Percentiles rank a stretch among this genome's conserved stretches.
phyloP scores from a whole-genome alignment of 2,113 vertebrate genomes.

The Ariopsis seemanni region DNA sequence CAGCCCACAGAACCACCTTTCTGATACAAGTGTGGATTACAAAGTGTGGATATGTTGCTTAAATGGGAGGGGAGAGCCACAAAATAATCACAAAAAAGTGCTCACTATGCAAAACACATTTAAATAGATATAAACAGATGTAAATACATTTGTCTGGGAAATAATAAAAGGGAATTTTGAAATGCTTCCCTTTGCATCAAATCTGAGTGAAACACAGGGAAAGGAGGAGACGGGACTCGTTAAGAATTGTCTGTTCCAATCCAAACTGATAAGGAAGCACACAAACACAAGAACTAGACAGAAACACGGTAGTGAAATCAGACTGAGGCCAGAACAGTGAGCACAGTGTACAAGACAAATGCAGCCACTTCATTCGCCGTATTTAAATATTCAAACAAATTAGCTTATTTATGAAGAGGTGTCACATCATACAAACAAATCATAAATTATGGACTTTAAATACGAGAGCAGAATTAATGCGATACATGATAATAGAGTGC shows the following conservation, averaged over 20 bases:
- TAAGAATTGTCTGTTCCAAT: slow-evolving; percentile 1
- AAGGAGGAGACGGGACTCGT: background rate
- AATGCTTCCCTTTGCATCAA: background rate
- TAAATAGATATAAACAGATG: slow-evolving; percentile 2
- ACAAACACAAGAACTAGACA: slow-evolving; percentile 27
- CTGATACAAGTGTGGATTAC: background rate
- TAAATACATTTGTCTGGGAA: background rate
- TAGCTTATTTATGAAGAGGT: slow-evolving; percentile 20
- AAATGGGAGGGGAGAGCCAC: background rate
- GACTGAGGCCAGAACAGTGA: background rate
- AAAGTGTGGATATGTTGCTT: background rate
- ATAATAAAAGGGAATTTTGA: background rate
- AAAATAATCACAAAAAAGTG: slow-evolving; percentile 10
- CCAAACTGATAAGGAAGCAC: slow-evolving; percentile 20
- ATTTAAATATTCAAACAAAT: background rate
- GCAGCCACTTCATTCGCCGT: background rate
- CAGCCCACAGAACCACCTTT: background rate
- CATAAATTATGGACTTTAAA: background rate
- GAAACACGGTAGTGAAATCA: background rate
- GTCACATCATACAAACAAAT: background rate
- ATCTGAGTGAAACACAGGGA: slow-evolving; percentile 15
- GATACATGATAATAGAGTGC: background rate
- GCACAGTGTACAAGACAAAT: background rate
- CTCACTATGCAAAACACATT: background rate
- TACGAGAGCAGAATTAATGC: background rate